Evolutionary conservation across 2,888 invertebrate genomes (phyloP).

Genomic region (Pilophorus perplexus): DNA sequence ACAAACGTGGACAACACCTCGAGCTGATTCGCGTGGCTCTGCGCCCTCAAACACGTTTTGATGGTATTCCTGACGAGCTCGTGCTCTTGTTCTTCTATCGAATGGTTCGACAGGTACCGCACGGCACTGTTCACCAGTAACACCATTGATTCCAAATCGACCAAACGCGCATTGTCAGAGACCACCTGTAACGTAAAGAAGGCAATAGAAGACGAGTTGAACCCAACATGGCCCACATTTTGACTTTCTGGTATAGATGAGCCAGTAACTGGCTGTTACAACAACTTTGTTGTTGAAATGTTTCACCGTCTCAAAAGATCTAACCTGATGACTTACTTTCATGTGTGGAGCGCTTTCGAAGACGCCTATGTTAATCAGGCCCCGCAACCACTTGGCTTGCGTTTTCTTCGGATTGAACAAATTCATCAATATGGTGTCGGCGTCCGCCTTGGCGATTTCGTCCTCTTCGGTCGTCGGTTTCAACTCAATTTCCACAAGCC

Average conservation of each 20-base stretch:
- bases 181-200: constrained; percentile 32
- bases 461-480: constrained; percentile 46
- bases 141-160: constrained; percentile 36
- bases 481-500: constrained; percentile 41
- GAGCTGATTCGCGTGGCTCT: constrained; percentile 29
- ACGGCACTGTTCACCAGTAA: constrained; percentile 37
- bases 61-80: constrained; percentile 33
- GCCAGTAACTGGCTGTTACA: too few relatives aligned
- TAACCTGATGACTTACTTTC: too few relatives aligned
- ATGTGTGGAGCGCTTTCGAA: constrained; percentile 41
- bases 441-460: constrained; percentile 45
- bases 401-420: constrained; percentile 44
- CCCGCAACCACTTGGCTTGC: constrained; percentile 45
- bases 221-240: too few relatives aligned
- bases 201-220: too few relatives aligned
- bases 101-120: constrained; percentile 33
- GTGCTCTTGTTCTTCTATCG: constrained; percentile 28
- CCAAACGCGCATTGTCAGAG: constrained; percentile 39
- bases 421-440: constrained; percentile 44
- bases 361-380: constrained; percentile 41
- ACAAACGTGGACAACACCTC: constrained; percentile 36
- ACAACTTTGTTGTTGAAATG: too few relatives aligned
- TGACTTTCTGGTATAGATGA: too few relatives aligned
- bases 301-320: too few relatives aligned
- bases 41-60: constrained; percentile 35